Percentiles rank a stretch among this genome's conserved stretches.
Evolutionary conservation across 2,113 vertebrate genomes (phyloP).

Genomic region (Candoia aspera): DNA sequence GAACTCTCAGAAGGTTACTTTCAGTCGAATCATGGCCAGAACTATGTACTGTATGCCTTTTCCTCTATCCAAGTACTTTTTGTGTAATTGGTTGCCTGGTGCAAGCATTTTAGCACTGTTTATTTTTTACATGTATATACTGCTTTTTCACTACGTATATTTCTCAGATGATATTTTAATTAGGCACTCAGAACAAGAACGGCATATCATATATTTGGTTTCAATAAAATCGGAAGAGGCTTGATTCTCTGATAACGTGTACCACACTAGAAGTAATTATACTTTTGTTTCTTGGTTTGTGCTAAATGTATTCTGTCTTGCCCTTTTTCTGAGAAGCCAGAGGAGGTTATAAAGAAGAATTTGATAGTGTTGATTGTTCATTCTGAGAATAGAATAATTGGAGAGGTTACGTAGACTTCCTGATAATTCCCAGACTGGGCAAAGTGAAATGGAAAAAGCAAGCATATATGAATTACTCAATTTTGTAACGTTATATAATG

Average conservation of each 20-base stretch:
- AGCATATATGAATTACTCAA: neutral
- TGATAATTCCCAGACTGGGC: neutral
- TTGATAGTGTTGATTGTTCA: accelerated
- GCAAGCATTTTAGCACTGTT: neutral
- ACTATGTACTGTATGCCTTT: neutral
- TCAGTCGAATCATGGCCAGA: neutral
- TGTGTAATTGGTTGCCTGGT: neutral
- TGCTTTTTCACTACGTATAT: neutral
- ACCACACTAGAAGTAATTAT: neutral
- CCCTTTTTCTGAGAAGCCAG: neutral
- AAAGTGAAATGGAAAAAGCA: neutral
- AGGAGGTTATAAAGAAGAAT: neutral
- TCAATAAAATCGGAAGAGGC: neutral
- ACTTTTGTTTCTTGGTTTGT: neutral
- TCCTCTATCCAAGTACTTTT: neutral
- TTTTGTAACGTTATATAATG: neutral
- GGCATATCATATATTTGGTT: neutral
- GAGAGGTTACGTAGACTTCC: neutral
- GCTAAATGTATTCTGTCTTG: neutral
- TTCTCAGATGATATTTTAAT: neutral
- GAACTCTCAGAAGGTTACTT: neutral
- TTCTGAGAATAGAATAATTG: neutral
- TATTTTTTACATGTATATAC: neutral
- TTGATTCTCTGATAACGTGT: neutral
- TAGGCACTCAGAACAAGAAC: neutral